Percentiles rank a stretch among this genome's conserved stretches.
phyloP scores from a whole-genome alignment of 1,140 invertebrate genomes.

The Trichonephila clavipes region DNA sequence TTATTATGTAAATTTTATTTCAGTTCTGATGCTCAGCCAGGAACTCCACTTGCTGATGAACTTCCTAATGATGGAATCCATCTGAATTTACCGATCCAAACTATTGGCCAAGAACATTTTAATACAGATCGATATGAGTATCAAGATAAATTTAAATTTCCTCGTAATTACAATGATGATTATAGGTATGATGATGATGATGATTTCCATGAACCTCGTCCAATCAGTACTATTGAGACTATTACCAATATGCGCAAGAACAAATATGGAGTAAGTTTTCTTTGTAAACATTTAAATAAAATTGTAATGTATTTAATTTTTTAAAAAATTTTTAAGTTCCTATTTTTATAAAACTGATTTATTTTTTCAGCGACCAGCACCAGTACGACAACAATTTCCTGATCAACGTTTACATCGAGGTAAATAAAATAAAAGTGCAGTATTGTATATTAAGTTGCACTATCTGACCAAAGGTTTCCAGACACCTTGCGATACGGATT shows the following conservation, averaged over 20 bases:
- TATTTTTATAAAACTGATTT: neutral
- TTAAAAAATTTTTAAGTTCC: neutral
- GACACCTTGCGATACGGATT: too few species aligned
- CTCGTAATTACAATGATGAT: conserved; percentile 8
- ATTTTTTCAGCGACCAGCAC: conserved; percentile 40
- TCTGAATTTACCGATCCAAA: conserved; percentile 34
- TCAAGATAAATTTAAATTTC: neutral
- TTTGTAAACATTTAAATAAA: neutral
- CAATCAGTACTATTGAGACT: conserved; percentile 69
- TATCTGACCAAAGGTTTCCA: too few species aligned
- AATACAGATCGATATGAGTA: conserved; percentile 41
- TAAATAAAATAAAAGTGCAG: neutral
- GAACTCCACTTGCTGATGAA: conserved; percentile 77
- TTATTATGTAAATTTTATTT: neutral
- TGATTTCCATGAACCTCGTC: neutral
- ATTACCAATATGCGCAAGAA: conserved; percentile 62
- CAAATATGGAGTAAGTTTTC: conserved; percentile 18
- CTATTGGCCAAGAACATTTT: conserved; percentile 49
- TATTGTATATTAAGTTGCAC: too few species aligned
- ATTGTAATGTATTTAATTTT: neutral
- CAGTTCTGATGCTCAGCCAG: conserved; percentile 69
- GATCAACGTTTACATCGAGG: conserved; percentile 48
- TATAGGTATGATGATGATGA: neutral
- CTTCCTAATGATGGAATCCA: conserved; percentile 44
- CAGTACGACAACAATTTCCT: conserved; percentile 36